Base-by-base conservation (phyloP, 2,113 vertebrate genomes). In the Haemorhous mexicanus region DNA sequence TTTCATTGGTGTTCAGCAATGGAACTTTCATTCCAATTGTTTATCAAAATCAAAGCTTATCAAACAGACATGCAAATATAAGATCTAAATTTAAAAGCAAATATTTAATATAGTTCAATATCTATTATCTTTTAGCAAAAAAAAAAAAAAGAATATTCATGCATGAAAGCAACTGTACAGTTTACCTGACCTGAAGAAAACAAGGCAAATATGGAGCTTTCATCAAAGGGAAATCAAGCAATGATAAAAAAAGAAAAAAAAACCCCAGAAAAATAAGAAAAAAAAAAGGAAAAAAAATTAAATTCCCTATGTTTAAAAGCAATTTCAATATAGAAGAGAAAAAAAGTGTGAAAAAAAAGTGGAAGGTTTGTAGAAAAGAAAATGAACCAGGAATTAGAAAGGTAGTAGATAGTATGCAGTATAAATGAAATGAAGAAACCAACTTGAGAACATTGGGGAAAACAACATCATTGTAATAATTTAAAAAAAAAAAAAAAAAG, bases 381-480 rank as follows among this genome's bases (percentile, higher is more conserved):
- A 47, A 90, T 28, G 47, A 64, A 55, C 2, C 3, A 69, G 16
- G 7, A 81, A 46, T 59, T 28, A 39, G 18, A 27, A 55, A 75
- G 35, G 2, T 43, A 50, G 8, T 49, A 64, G 13, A 16, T 37
- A 6, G 3, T 14, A 30, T 1, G 2, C 12, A 44, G 4, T n/a
- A 78, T 72, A 90, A 78, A 16, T 23, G 13, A 85, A 82, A 53
- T 23, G 4, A 84, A 76, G 16, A 47, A 83, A 46, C 1, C 32
- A 32, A 11, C 4, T 39, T 27, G 12, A 62, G 35, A 58, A 66
- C 14, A 62, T 1, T 56, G 33, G 19, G n/a, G 50, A 39, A 87
- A 74, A 75, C 4, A 47, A 0, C 9, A 58, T 44, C 8, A 30
- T 10, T 44, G 32, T 8, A 62, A 67, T 26, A 2, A 16, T n/a